Evolutionary conservation across 2,888 invertebrate genomes (phyloP).

Genomic region (Camponotus fellah): DNA sequence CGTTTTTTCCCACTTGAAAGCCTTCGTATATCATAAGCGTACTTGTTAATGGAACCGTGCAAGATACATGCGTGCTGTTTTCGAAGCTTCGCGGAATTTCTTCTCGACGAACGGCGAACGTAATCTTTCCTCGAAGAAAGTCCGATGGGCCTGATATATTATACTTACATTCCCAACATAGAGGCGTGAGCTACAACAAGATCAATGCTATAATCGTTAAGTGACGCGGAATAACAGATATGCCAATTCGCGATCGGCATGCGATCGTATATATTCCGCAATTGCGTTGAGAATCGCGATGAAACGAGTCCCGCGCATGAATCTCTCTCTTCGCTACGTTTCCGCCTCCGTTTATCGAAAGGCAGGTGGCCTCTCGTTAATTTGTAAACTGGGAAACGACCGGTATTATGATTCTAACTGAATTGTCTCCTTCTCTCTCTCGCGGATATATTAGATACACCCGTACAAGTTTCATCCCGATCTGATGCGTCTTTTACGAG

Average conservation of each 20-base stretch:
- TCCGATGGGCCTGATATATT: slow-evolving; percentile 44
- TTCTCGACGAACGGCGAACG: background rate
- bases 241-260: slow-evolving; percentile 58
- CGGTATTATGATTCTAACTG: slow-evolving; percentile 39
- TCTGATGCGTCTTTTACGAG: slow-evolving; percentile 59
- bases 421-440: background rate
- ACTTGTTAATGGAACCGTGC: background rate
- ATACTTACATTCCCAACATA: slow-evolving; percentile 58
- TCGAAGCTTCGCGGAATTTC: background rate
- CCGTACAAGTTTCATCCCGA: slow-evolving; percentile 25
- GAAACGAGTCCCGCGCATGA: slow-evolving; percentile 43
- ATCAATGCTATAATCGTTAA: slow-evolving; percentile 71
- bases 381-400: slow-evolving; percentile 56
- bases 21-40: background rate
- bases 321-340: slow-evolving; percentile 46
- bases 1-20: background rate
- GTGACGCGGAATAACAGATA: slow-evolving; percentile 73
- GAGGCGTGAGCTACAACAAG: slow-evolving; percentile 73
- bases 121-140: slow-evolving; percentile 3
- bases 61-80: background rate
- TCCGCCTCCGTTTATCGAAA: slow-evolving; percentile 62
- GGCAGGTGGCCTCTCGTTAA: slow-evolving; percentile 50
- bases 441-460: slow-evolving; percentile 30
- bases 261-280: slow-evolving; percentile 55
- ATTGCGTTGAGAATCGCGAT: slow-evolving; percentile 37